Percentiles rank a stretch among this genome's conserved stretches.
phyloP scores from a whole-genome alignment of 2,888 invertebrate species.

The Phengaris arion region DNA sequence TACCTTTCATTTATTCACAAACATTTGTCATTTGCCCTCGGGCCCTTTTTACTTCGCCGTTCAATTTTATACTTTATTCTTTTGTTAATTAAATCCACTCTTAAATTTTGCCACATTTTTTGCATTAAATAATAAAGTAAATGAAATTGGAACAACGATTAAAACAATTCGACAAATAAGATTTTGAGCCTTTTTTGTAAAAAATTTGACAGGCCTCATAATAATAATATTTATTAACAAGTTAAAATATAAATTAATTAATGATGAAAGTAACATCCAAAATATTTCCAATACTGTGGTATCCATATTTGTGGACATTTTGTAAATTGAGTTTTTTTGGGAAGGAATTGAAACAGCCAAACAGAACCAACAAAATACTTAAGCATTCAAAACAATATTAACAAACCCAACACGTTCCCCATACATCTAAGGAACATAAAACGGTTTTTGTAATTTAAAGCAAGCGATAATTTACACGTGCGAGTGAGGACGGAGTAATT shows the following conservation, averaged over 20 bases:
- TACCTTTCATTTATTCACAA: constrained; percentile 21
- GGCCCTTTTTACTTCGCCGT: constrained; percentile 4
- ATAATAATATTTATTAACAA: background rate
- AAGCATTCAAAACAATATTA: background rate
- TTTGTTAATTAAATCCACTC: background rate
- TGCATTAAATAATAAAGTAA: constrained; percentile 16
- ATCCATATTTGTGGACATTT: no score
- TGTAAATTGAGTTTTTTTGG: no score
- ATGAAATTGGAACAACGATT: constrained; percentile 1
- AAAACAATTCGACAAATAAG: constrained; percentile 14
- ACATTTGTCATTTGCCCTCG: constrained; percentile 4
- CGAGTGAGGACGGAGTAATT: constrained; percentile 9
- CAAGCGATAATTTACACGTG: constrained; percentile 16
- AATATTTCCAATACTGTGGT: background rate
- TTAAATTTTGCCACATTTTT: background rate
- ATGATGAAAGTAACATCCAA: background rate
- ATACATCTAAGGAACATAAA: constrained; percentile 10
- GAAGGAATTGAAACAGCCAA: background rate
- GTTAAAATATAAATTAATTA: background rate
- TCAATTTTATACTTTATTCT: background rate
- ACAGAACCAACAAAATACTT: background rate
- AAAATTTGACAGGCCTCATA: background rate
- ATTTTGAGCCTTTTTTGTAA: background rate
- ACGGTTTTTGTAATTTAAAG: constrained; percentile 17
- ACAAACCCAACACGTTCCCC: constrained; percentile 1